Conservation (phyloP, 2,888 invertebrate genomes). For the Actias luna region DNA sequence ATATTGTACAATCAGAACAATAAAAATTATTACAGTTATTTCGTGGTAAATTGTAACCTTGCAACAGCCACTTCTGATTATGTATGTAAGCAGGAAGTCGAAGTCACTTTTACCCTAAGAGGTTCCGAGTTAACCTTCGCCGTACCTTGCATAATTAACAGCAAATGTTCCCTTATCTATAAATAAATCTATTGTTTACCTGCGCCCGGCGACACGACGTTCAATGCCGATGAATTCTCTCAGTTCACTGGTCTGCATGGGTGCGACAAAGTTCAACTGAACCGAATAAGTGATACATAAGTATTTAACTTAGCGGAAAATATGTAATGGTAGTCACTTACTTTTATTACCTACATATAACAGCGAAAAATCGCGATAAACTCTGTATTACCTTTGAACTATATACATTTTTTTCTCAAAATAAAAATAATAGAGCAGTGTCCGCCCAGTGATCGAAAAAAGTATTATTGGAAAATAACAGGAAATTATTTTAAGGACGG, state of each 20-base stretch:
- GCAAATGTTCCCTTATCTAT: conserved; percentile 19
- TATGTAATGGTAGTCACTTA: not conserved
- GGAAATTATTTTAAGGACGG: no score
- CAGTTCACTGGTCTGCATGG: conserved; percentile 25
- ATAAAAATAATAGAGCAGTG: no score
- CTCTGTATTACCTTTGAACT: no score
- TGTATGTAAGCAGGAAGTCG: not conserved
- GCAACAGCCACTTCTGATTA: not conserved
- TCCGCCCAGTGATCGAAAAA: no score
- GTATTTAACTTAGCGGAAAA: conserved; percentile 35
- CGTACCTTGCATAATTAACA: conserved; percentile 17
- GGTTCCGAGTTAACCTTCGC: not conserved
- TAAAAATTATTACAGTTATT: not conserved
- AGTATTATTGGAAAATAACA: no score
- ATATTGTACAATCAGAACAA: no score
- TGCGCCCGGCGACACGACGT: conserved; percentile 12
- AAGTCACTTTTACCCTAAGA: conserved; percentile 6
- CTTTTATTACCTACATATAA: not conserved
- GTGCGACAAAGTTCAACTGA: conserved; percentile 30
- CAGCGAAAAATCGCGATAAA: no score
- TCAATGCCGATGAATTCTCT: conserved; percentile 29
- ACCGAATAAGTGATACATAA: conserved; percentile 23
- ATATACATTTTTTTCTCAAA: no score
- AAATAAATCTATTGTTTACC: conserved; percentile 22
- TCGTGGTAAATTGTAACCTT: not conserved